A percentile compares a stretch with the other conserved stretches of the same genome.
phyloP scores from a whole-genome alignment of 2,888 invertebrate genomes.

The Uropetala carovei region DNA sequence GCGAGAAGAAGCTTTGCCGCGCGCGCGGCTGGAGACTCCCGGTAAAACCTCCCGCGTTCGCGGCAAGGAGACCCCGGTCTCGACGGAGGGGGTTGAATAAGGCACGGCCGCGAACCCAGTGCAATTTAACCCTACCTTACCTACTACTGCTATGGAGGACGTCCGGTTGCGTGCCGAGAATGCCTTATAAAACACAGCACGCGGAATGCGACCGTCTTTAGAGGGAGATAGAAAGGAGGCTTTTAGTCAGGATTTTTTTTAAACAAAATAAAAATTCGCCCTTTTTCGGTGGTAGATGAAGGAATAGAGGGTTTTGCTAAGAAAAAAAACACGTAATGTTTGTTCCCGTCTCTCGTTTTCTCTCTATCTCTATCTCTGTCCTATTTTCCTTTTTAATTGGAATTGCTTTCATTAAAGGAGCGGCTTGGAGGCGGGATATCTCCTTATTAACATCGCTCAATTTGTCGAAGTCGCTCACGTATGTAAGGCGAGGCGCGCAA shows the following conservation, averaged over 20 bases:
- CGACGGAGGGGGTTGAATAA: no score
- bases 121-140: background rate
- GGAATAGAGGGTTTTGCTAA: background rate
- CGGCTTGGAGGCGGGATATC: no score
- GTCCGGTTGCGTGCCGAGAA: slow-evolving; percentile 13
- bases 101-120: background rate
- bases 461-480: no score
- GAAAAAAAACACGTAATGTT: background rate
- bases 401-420: background rate
- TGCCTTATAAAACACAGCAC: no score
- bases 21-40: background rate
- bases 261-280: background rate
- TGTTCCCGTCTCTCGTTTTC: background rate
- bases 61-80: background rate
- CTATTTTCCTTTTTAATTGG: background rate
- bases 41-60: background rate
- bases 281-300: background rate
- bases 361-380: background rate
- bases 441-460: no score
- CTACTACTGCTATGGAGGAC: background rate
- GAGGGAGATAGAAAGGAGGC: no score
- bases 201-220: no score
- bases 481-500: no score
- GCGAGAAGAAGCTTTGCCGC: background rate
- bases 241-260: no score